Evolutionary conservation across 2,797 vertebrate genomes (phyloP), one percentile per base, ranked within the genome.

Genomic region (Melanotaenia pygmaea): DNA sequence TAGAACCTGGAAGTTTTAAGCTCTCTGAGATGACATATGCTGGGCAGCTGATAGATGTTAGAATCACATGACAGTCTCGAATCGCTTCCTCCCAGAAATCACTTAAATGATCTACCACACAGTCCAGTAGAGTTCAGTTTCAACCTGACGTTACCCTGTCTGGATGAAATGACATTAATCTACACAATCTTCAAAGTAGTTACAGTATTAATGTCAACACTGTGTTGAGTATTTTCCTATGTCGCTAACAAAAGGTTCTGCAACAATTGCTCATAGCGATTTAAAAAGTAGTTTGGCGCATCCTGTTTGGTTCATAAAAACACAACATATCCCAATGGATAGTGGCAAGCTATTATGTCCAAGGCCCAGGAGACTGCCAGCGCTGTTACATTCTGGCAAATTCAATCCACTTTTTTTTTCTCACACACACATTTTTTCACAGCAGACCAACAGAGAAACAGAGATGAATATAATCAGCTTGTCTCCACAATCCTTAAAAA

Each of bases 331-430:
- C 43, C 64, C 70, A 34, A 50, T 65, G 62, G 54, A 75, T 56
- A 64, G 45, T 68, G 62, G 37, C 66, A 71, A 62, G 61, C 70
- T 81, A 74, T 87, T 74, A 80, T 75, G 78, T 69, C 59, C 82
- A 70, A 79, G 38, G 28, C 73, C 62, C 7, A 3, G 71, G 66
- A 87, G 84, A 70, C 72, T 76, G 24, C 13, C 50, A 62, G 3
- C 77, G 54, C 75, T 74, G 68, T 71, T 74, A 81, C 37, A 81
- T 64, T 66, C 74, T 84, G 77, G 77, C 80, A 86, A 68, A 84
- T 78, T 81, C 72, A 81, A 73, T 84, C 76, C 65, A 68, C 59
- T 60, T 76, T 82, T 82, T 56, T 60, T 47, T 40, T 37, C 37
- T 3, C 40, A 20, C 14, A 61, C 51, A 85, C 76, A 86, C 51